These are phyloP conservation scores for Astyanax mexicanus DNA, from an alignment of 2,797 vertebrate genomes.

Conservation along the genomic window DNA sequence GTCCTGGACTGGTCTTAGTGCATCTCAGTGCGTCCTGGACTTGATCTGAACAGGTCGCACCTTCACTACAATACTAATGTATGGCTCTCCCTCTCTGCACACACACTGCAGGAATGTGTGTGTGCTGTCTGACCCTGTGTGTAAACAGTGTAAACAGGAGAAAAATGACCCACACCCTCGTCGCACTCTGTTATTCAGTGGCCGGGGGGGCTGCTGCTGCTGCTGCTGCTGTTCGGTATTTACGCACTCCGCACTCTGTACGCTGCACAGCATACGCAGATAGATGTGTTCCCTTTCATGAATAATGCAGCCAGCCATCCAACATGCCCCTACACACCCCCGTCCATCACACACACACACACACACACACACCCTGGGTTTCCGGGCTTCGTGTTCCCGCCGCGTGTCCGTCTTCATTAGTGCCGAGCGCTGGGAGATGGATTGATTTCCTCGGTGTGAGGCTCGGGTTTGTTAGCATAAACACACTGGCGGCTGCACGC, in stretches of 20 bases:
- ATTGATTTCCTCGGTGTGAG: conserved; percentile 55
- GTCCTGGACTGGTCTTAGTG: no score
- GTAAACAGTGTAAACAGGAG: conserved; percentile 1
- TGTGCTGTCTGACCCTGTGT: neutral
- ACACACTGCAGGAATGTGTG: no score
- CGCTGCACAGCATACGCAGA: no score
- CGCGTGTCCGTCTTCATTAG: conserved; percentile 68
- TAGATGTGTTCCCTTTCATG: conserved; percentile 59
- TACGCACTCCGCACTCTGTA: no score
- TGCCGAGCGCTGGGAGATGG: conserved; percentile 44
- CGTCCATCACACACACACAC: no score
- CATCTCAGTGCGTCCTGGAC: no score
- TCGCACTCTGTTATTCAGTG: conserved; percentile 21
- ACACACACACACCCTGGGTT: conserved; percentile 8
- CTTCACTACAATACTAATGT: no score
- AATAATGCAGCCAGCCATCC: conserved; percentile 67
- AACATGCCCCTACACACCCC: conserved; percentile 37
- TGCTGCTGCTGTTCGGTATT: no score
- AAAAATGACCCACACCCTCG: conserved; percentile 39
- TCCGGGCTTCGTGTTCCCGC: no score
- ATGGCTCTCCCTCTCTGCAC: no score
- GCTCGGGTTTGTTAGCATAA: conserved; percentile 20
- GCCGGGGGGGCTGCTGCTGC: conserved; percentile 42
- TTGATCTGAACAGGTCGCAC: no score
- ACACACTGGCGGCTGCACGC: no score